Percentiles rank a stretch among this genome's conserved stretches.
phyloP scores from a whole-genome alignment of 2,888 invertebrate species.

The Tetramorium bicarinatum region DNA sequence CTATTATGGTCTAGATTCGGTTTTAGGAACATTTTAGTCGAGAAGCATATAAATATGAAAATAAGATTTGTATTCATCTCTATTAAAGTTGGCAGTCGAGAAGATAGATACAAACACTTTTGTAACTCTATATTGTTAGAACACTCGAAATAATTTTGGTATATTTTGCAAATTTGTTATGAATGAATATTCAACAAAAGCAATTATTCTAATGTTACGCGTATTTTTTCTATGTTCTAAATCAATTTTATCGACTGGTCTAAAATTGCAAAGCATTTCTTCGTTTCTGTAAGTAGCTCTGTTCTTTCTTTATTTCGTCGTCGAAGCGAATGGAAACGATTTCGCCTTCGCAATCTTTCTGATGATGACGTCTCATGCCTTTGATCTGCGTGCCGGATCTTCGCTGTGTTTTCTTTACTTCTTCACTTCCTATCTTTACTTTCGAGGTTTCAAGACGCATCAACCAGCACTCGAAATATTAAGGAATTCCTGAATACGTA shows the following conservation, averaged over 20 bases:
- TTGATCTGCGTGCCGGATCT: conserved; percentile 28
- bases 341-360: conserved; percentile 13
- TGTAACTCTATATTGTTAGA: background rate
- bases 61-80: background rate
- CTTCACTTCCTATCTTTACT: conserved; percentile 13
- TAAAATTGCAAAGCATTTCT: background rate
- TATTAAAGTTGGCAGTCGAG: background rate
- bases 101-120: background rate
- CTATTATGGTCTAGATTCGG: background rate
- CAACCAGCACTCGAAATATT: conserved; percentile 28
- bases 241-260: background rate
- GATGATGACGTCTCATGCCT: conserved; percentile 9
- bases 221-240: background rate
- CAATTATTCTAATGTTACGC: background rate
- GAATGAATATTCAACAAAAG: background rate
- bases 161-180: background rate
- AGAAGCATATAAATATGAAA: background rate
- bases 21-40: background rate
- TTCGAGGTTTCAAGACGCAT: conserved; percentile 10
- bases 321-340: background rate
- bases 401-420: conserved; percentile 1
- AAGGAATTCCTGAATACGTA: conserved; percentile 20
- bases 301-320: background rate
- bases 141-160: background rate
- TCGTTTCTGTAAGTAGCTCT: background rate